phyloP scores from a whole-genome alignment of 1,140 invertebrate genomes.

The Pogonognathellus flavescens region DNA sequence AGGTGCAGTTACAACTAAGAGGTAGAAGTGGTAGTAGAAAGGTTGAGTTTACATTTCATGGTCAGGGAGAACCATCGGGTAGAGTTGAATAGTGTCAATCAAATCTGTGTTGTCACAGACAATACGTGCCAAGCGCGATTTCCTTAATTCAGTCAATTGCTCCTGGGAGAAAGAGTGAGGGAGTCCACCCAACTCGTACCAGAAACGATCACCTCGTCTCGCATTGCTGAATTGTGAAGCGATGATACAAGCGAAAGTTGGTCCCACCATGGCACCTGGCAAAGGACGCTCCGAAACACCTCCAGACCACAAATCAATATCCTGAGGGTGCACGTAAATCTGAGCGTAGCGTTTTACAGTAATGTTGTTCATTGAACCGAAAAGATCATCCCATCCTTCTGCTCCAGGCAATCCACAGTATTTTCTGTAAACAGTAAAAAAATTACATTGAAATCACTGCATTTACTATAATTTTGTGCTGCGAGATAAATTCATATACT shows the following conservation, averaged over 20 bases:
- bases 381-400: slow-evolving; percentile 86
- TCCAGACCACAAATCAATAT: slow-evolving; percentile 93
- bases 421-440: slow-evolving; percentile 75
- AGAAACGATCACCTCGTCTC: slow-evolving; percentile 93
- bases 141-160: slow-evolving; percentile 91
- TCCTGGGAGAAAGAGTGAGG: slow-evolving; percentile 91
- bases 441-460: slow-evolving; percentile 24
- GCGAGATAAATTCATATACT: no score
- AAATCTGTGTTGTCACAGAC: slow-evolving; percentile 97
- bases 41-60: slow-evolving; percentile 84
- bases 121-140: slow-evolving; percentile 85
- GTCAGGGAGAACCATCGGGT: slow-evolving; percentile 92
- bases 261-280: slow-evolving; percentile 92
- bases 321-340: slow-evolving; percentile 84
- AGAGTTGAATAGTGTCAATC: slow-evolving; percentile 91
- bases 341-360: slow-evolving; percentile 83
- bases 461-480: no score
- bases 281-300: slow-evolving; percentile 86
- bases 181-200: slow-evolving; percentile 94
- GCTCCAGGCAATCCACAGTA: slow-evolving; percentile 88
- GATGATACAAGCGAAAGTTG: slow-evolving; percentile 96
- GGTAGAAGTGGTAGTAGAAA: neutral
- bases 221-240: slow-evolving; percentile 95
- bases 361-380: slow-evolving; percentile 89
- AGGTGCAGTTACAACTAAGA: neutral